Base-by-base conservation (phyloP, 2,888 invertebrate genomes). In the Drosophila lutescens region DNA sequence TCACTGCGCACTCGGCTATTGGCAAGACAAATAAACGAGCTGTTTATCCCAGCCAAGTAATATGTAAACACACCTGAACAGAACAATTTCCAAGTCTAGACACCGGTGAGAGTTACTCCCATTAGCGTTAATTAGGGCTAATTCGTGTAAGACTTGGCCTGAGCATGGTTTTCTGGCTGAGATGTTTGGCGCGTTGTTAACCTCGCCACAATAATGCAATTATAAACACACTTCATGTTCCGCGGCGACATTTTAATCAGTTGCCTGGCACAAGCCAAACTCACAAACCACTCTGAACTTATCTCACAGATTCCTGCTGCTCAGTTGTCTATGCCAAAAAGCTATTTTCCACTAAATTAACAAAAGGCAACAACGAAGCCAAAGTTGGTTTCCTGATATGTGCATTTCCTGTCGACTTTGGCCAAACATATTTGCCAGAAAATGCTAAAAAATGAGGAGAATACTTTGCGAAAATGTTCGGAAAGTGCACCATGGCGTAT, bases 301-400 rank as follows among this genome's bases (percentile, higher is more conserved):
- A 40, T 13, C 34, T 17, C 32, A 15, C 53, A 20, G 65, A 8
- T 34, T 4, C 26, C 46, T 26, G n/a, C 17, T 23, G 38, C 23
- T 47, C 47, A 54, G 20, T 44, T 74, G 67, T 53, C 71, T 63
- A 20, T 78, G 73, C 55, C 68, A 76, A 70, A 78, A 76, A 73
- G 67, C 67, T 55, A 77, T 86, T 84, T 86, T 84, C 85, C 84
- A 84, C 71, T 80, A 84, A 78, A 84, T 86, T 81, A 84, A 82
- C 74, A 75, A 74, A 60, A 9, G 40, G n/a, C 32, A 40, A 54
- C 44, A 40, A 36, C 38, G 26, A 47, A 23, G 43, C 36, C 15
- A 40, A 65, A 66, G 40, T 71, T 71, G 63, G 30, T 71, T 69
- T 50, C 60, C 61, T 72, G 76, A 73, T 78, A 79, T 84, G 76